Conservation (phyloP, 2,797 vertebrate species). For the Petrocephalus schoutedeni region DNA sequence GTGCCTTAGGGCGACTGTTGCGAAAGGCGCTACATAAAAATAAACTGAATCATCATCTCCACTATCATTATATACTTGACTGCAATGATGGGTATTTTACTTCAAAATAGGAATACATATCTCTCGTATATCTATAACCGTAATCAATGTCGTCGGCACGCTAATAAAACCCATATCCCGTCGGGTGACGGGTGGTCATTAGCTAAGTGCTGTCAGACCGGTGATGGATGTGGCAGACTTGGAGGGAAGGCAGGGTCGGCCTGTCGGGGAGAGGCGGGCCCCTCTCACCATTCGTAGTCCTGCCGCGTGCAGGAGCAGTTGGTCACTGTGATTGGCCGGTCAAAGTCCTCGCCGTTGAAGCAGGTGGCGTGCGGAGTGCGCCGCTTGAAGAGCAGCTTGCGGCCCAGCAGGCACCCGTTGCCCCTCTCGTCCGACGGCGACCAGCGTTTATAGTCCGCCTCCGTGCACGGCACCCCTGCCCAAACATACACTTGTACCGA, state of each 20-base stretch:
- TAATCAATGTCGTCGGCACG: not conserved
- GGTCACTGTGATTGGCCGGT: conserved; percentile 80
- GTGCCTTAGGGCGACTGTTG: not conserved
- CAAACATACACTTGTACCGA: not conserved
- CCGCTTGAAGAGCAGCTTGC: conserved; percentile 85
- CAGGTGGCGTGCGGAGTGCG: conserved; percentile 89
- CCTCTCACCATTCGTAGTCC: conserved; percentile 87
- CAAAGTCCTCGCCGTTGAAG: conserved; percentile 94
- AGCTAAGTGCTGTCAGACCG: not conserved
- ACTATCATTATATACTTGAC: not conserved
- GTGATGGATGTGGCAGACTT: not conserved
- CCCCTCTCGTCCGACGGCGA: conserved; percentile 91
- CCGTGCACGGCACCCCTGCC: conserved; percentile 84
- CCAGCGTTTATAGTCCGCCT: conserved; percentile 95
- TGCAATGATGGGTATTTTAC: not conserved
- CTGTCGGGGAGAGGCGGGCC: not conserved
- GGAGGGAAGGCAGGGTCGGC: not conserved
- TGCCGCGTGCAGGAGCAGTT: conserved; percentile 95
- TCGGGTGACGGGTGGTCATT: not conserved
- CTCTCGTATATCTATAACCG: not conserved
- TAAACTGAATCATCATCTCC: not conserved
- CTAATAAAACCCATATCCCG: not conserved
- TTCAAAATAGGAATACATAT: not conserved
- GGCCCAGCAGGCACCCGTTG: conserved; percentile 85
- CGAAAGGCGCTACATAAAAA: not conserved